Percentiles rank a stretch among this genome's conserved stretches.
phyloP scores from a whole-genome alignment of 2,113 vertebrate genomes.

The Zosterops borbonicus region DNA sequence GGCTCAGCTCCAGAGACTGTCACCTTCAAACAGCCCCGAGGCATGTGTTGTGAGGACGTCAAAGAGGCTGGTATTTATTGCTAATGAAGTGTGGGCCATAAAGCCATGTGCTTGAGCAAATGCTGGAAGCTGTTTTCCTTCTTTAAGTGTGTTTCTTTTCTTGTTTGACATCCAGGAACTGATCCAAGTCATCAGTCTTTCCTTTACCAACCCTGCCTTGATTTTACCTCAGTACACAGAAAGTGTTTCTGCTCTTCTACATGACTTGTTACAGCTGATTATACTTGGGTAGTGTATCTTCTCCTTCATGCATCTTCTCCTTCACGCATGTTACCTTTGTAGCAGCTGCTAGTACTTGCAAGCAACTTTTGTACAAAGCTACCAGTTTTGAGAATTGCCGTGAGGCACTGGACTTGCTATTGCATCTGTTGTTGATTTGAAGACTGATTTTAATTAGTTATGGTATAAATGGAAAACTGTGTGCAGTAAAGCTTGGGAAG shows the following conservation, averaged over 20 bases:
- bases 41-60: neutral
- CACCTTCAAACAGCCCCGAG: neutral
- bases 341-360: neutral
- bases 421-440: constrained; percentile 62
- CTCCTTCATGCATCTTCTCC: neutral
- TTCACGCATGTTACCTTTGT: neutral
- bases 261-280: neutral
- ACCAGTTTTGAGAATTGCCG: neutral
- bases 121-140: neutral
- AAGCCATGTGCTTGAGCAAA: neutral
- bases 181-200: neutral
- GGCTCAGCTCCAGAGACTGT: neutral
- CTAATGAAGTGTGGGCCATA: neutral
- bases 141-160: neutral
- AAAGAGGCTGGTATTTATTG: neutral
- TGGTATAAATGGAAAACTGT: constrained; percentile 59
- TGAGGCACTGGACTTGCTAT: neutral
- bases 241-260: neutral
- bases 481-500: constrained; percentile 30
- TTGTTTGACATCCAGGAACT: neutral
- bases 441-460: constrained; percentile 67
- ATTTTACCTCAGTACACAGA: neutral
- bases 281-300: neutral
- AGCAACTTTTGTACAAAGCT: constrained; percentile 1
- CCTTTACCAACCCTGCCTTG: neutral